These are phyloP conservation scores for Crepidodera aurea DNA, from an alignment of 2,888 invertebrate species.

Conservation along the genomic window DNA sequence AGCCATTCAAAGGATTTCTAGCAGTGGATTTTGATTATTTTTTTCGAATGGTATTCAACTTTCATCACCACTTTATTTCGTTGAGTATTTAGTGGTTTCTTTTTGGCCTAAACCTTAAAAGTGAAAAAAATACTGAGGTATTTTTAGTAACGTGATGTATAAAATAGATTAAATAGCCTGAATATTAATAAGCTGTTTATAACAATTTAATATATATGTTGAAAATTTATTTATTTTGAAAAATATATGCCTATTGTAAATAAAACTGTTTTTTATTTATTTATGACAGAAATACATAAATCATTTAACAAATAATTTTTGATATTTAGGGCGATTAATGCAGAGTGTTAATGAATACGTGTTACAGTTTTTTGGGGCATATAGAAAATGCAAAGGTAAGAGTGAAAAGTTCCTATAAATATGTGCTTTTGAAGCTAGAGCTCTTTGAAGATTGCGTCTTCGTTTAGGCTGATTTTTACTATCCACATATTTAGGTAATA, in stretches of 20 bases:
- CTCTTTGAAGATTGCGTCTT: too few relatives aligned
- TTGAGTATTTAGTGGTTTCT: slow-evolving; percentile 18
- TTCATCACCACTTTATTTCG: slow-evolving; percentile 43
- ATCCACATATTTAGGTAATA: too few relatives aligned
- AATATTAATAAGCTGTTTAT: slow-evolving; percentile 40
- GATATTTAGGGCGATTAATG: too few relatives aligned
- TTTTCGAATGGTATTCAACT: slow-evolving; percentile 24
- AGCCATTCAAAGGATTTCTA: too few relatives aligned
- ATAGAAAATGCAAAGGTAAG: too few relatives aligned
- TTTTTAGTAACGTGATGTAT: slow-evolving; percentile 39
- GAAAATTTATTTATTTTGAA: slow-evolving; percentile 38
- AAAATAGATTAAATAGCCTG: slow-evolving; percentile 31
- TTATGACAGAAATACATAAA: too few relatives aligned
- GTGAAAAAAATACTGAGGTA: slow-evolving; percentile 30
- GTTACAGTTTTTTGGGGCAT: too few relatives aligned
- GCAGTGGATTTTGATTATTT: neutral
- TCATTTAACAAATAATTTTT: too few relatives aligned
- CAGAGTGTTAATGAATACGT: too few relatives aligned
- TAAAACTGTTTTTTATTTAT: slow-evolving; percentile 13
- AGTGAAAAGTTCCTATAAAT: too few relatives aligned
- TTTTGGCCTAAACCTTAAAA: slow-evolving; percentile 36
- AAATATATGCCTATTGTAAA: slow-evolving; percentile 36
- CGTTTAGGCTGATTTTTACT: too few relatives aligned
- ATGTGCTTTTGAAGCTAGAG: too few relatives aligned
- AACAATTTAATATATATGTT: slow-evolving; percentile 43